Base-by-base conservation (phyloP, 92 coral and sea anemone species). In the Umimayanthus chanpuru region DNA sequence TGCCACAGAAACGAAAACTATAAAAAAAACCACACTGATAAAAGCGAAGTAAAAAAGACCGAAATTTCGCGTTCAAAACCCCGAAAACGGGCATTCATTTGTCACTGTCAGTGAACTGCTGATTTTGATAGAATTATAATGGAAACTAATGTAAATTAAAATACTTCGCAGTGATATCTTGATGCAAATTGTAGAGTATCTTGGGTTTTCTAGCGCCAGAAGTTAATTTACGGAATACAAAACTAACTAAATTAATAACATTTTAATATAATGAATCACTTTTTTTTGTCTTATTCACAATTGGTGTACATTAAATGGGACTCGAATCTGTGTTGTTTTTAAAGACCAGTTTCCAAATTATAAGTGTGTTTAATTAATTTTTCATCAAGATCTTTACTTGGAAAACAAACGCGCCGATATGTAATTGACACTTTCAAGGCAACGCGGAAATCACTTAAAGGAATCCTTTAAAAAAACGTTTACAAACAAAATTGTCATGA, bases 311-410 rank as follows among this genome's bases (percentile, higher is more conserved):
- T 18, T 15, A 39, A 75, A 75, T 75, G 47, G 26, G 47, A 75
- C 47, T 39, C 25, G 47, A 75, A 39, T 75, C 21, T 75, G 25
- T 75, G 44, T 49, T 78, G 40, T 50, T 23, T 43, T n/a, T 30
- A 78, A 78, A 43, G 61, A 25, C 82, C 36, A 50, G 21, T 78
- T 78, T 30, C 12, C 64, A 78, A 78, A 49, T 47, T 50, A 78
- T 44, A 26, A 50, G 64, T 50, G 82, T 28, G 40, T 50, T 78
- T 87, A 43, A 87, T 70, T 76, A 43, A 41, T 86, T 86, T 50
- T 36, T 21, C 67, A 25, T 74, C 44, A 85, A 85, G 40, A 74
- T 81, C 80, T 76, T 58, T 53, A 65, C 68, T 50, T 28, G 82
- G 26, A 73, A 44, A 85, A 44, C 81, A 73, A 82, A 87, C 75